Conservation (phyloP, 1,140 invertebrate genomes). For the Zaprionus ghesquierei region DNA sequence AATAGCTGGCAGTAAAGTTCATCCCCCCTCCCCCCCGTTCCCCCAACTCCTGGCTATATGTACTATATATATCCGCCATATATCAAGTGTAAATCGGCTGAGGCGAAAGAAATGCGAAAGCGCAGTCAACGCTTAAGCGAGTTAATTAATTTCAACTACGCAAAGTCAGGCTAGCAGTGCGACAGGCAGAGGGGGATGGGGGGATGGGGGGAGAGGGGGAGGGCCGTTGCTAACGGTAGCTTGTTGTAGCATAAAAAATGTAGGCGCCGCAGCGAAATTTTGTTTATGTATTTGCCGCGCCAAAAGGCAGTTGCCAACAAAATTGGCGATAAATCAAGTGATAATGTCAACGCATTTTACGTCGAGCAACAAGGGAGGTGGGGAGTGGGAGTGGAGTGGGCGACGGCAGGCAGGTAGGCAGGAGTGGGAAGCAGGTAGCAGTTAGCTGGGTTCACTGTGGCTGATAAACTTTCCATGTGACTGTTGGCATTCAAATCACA, state of each 20-base stretch:
- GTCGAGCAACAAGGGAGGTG: slow-evolving; percentile 14
- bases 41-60: background rate
- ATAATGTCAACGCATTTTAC: slow-evolving; percentile 75
- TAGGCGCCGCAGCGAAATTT: slow-evolving; percentile 14
- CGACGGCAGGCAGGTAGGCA: background rate
- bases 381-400: background rate
- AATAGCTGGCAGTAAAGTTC: background rate
- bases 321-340: slow-evolving; percentile 79
- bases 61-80: background rate
- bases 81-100: background rate
- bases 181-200: background rate
- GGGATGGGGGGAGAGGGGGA: background rate
- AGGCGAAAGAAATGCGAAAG: slow-evolving; percentile 1
- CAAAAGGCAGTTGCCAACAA: slow-evolving; percentile 51
- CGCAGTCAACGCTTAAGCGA: slow-evolving; percentile 45
- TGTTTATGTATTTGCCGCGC: slow-evolving; percentile 44
- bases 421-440: background rate
- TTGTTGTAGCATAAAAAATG: slow-evolving; percentile 10
- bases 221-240: background rate
- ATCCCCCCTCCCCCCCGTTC: background rate
- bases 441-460: slow-evolving; percentile 13
- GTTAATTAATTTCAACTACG: slow-evolving; percentile 72
- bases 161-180: background rate
- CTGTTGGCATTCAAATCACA: slow-evolving; percentile 12
- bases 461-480: slow-evolving; percentile 30